Evolutionary conservation across 23 tunicate genomes (phyloP).

Genomic region (Trididemnum miniatum): DNA sequence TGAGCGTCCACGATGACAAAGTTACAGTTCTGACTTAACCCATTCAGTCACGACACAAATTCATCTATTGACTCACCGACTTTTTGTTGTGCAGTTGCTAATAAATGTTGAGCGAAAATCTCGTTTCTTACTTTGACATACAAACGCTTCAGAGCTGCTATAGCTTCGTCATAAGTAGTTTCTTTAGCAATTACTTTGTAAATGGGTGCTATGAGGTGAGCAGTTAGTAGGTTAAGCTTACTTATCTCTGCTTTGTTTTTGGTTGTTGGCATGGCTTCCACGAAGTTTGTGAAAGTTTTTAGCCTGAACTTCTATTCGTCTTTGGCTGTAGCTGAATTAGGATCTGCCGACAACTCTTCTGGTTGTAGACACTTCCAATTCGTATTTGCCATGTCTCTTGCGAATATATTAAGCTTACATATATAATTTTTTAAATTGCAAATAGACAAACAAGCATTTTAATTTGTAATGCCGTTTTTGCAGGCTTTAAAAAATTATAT

Average conservation of each 20-base stretch:
- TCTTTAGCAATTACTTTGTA: not conserved
- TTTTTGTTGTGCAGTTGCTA: constrained; percentile 8
- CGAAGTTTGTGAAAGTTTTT: too few relatives aligned
- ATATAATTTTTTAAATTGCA: too few relatives aligned
- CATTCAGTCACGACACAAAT: not conserved
- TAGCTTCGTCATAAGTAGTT: constrained; percentile 14
- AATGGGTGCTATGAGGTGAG: not conserved
- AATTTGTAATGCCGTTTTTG: too few relatives aligned
- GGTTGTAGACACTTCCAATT: too few relatives aligned
- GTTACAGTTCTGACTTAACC: not conserved
- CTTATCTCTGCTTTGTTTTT: not conserved
- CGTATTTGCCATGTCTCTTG: too few relatives aligned
- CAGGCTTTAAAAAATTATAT: too few relatives aligned
- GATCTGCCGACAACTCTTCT: too few relatives aligned
- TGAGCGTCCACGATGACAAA: not conserved
- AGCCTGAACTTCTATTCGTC: too few relatives aligned
- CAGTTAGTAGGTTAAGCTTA: not conserved
- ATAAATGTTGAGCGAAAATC: not conserved
- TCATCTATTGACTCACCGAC: constrained; percentile 7
- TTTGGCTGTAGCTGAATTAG: too few relatives aligned
- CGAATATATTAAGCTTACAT: too few relatives aligned
- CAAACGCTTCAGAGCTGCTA: not conserved
- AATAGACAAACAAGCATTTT: too few relatives aligned
- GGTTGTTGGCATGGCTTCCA: too few relatives aligned
- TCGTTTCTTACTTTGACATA: not conserved